Conservation (phyloP, 2,113 vertebrate genomes). For the Saguinus midas region DNA sequence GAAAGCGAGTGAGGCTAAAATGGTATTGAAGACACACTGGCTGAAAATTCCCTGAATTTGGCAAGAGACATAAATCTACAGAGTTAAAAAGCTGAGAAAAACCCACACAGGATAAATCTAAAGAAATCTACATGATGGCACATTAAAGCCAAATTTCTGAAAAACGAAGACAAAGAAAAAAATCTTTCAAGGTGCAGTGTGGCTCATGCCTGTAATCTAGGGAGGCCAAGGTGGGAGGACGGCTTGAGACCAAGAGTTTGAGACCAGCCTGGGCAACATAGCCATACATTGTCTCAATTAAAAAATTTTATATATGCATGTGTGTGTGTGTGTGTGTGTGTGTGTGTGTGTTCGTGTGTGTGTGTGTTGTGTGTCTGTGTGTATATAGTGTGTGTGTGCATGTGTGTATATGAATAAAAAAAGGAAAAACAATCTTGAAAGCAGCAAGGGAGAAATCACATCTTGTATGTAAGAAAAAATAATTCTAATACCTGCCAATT, state of each 20-base stretch:
- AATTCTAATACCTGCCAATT: background rate
- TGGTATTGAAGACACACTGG: background rate
- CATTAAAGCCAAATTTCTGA: background rate
- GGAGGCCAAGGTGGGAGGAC: no score
- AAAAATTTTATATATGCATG: no score
- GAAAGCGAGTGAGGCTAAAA: background rate
- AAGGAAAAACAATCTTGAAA: background rate
- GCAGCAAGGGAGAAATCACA: background rate
- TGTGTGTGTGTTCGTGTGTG: no score
- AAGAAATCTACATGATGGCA: background rate
- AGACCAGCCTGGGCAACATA: no score
- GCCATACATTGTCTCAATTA: no score
- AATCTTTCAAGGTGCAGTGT: background rate
- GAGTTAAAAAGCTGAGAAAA: background rate
- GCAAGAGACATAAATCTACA: background rate
- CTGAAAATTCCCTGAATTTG: background rate
- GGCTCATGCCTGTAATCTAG: no score
- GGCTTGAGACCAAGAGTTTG: no score
- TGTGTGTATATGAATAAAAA: no score
- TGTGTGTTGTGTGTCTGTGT: no score
- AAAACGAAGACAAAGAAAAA: background rate
- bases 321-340: no score
- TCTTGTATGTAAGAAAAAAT: background rate
- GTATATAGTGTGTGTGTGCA: no score
- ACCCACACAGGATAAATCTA: background rate